phyloP scores from a whole-genome alignment of 2,113 vertebrate genomes.

The Peromyscus maniculatus region DNA sequence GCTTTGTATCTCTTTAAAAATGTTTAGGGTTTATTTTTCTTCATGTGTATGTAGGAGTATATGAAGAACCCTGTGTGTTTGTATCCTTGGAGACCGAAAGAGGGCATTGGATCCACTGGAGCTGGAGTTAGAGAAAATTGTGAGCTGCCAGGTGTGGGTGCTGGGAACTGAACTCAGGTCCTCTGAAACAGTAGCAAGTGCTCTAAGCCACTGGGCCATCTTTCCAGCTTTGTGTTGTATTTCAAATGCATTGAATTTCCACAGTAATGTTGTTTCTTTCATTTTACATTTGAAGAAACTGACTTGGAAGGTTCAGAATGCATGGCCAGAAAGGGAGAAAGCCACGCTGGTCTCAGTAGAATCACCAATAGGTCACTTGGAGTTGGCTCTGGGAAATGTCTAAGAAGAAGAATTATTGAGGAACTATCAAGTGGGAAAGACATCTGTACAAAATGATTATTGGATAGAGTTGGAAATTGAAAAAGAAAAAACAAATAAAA shows the following conservation, averaged over 20 bases:
- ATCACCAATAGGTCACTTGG: not conserved
- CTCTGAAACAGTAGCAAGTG: not conserved
- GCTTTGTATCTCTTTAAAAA: not conserved
- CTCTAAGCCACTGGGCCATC: not conserved
- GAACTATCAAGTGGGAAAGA: not conserved
- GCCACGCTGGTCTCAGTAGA: not conserved
- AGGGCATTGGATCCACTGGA: not conserved
- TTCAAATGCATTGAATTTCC: not conserved
- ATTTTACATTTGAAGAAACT: constrained; percentile 4
- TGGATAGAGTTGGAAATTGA: not conserved
- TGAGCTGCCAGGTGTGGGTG: not conserved
- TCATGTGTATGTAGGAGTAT: not conserved
- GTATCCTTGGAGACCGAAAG: not conserved
- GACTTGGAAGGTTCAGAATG: not conserved
- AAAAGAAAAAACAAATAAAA: not conserved
- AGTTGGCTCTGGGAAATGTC: not conserved
- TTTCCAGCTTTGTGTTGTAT: not conserved
- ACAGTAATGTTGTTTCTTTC: not conserved
- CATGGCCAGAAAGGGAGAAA: not conserved
- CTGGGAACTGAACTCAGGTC: not conserved
- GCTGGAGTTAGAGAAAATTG: not conserved
- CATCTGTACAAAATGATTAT: not conserved
- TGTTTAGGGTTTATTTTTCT: not conserved
- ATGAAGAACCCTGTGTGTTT: not conserved
- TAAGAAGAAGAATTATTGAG: not conserved